phyloP scores from a whole-genome alignment of 2,113 vertebrate species.

The Xenus cinereus region DNA sequence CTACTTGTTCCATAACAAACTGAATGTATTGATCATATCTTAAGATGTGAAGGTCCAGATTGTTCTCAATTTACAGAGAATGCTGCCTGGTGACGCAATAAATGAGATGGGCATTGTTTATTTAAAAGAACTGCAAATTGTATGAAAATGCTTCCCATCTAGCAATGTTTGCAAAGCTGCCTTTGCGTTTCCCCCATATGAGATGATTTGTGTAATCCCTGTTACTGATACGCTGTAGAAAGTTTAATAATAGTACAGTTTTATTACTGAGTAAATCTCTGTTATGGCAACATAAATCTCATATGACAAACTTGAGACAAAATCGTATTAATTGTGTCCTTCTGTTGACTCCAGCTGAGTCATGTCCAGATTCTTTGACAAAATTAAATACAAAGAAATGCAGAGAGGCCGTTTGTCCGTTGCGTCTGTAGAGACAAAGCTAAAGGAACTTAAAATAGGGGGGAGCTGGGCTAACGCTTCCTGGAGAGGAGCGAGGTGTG shows the following conservation, averaged over 20 bases:
- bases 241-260: slow-evolving; percentile 11
- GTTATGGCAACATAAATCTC: slow-evolving; percentile 19
- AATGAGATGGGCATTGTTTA: not conserved
- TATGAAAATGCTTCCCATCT: not conserved
- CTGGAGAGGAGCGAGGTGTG: not conserved
- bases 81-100: not conserved
- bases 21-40: not conserved
- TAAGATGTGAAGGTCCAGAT: not conserved
- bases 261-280: slow-evolving; percentile 38
- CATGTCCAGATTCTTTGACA: not conserved
- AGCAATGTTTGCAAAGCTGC: not conserved
- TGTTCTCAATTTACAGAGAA: not conserved
- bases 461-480: not conserved
- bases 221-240: not conserved
- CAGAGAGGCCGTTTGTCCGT: not conserved
- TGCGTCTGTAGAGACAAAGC: not conserved
- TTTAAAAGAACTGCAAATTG: not conserved
- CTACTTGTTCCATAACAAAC: not conserved
- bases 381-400: not conserved
- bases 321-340: slow-evolving; percentile 19
- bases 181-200: not conserved
- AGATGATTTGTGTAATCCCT: not conserved
- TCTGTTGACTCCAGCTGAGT: not conserved
- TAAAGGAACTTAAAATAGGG: not conserved
- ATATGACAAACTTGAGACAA: slow-evolving; percentile 14